Conservation (phyloP, 2,113 vertebrate species). For the Pygoscelis adeliae region DNA sequence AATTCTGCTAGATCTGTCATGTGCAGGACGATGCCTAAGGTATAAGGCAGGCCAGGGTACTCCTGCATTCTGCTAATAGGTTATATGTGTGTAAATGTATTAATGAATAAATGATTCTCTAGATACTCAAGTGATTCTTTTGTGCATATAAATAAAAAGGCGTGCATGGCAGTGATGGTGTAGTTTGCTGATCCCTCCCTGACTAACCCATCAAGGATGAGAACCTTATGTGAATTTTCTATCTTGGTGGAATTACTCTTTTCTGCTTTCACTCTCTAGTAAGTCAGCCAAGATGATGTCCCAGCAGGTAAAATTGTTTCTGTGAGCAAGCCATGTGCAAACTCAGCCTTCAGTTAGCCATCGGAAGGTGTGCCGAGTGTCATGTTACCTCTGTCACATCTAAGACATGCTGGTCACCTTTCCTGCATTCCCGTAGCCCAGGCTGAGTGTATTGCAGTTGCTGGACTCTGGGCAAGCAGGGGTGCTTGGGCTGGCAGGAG, state of each 20-base stretch:
- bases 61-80: not conserved
- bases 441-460: not conserved
- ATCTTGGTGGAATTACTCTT: not conserved
- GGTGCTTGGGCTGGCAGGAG: not conserved
- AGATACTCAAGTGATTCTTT: not conserved
- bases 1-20: not conserved
- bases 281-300: not conserved
- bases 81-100: not conserved
- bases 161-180: not conserved
- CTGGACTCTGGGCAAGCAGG: not conserved
- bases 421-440: rapidly evolving
- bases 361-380: not conserved
- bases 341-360: not conserved
- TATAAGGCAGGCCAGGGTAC: no score
- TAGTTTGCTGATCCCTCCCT: not conserved
- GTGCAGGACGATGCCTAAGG: not conserved
- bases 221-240: not conserved
- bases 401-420: not conserved
- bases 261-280: not conserved
- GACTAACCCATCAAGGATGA: not conserved
- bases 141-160: not conserved
- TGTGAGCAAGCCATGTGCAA: not conserved
- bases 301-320: not conserved
- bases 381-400: not conserved
- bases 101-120: not conserved